These are phyloP conservation scores for Drosophila mettleri DNA, from an alignment of 2,888 invertebrate genomes.

Conservation along the genomic window DNA sequence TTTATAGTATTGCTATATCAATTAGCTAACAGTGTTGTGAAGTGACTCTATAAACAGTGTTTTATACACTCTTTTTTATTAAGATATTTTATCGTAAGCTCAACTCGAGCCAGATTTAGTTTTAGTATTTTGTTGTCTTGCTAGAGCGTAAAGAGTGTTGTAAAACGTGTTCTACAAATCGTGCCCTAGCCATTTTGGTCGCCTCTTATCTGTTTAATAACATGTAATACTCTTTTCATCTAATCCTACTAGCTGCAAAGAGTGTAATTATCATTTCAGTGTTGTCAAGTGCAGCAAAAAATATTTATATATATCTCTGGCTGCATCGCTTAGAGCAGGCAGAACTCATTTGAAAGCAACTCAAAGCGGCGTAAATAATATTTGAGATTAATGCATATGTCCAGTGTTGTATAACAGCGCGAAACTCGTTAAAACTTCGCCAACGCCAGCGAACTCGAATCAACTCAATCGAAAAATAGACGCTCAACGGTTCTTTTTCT, in stretches of 20 bases:
- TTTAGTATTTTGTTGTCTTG: background rate
- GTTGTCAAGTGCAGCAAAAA: background rate
- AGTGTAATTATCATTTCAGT: background rate
- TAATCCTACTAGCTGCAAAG: background rate
- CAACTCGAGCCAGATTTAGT: background rate
- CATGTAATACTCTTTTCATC: too few relatives aligned
- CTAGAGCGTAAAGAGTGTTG: background rate
- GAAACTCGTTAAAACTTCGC: background rate
- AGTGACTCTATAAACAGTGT: background rate
- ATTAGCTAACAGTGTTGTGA: background rate
- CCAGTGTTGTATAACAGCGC: slow-evolving; percentile 8
- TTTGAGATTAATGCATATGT: background rate
- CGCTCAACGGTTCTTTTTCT: background rate
- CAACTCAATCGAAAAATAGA: background rate
- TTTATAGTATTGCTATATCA: background rate
- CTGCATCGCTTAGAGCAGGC: background rate
- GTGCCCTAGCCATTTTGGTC: background rate
- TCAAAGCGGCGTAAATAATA: background rate
- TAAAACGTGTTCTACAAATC: background rate
- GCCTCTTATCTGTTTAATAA: background rate
- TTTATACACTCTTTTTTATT: too few relatives aligned
- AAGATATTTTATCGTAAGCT: background rate
- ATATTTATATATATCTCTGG: background rate
- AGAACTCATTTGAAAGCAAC: background rate
- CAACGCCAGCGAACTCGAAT: background rate